phyloP scores from a whole-genome alignment of 2,113 vertebrate species.

The Cyprinodon brontotheroides region DNA sequence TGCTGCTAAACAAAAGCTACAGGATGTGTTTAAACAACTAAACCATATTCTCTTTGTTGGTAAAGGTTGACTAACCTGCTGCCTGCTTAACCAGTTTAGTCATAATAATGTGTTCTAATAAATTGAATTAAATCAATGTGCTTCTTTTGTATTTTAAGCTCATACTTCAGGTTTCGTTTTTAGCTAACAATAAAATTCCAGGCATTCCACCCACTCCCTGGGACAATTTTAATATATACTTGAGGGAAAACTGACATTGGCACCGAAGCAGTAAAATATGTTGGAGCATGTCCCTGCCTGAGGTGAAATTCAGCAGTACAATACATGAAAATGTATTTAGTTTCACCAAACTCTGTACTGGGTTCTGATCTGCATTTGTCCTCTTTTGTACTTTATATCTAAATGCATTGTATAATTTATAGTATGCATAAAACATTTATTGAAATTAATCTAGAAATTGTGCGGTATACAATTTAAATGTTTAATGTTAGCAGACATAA shows the following conservation, averaged over 20 bases:
- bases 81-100: neutral
- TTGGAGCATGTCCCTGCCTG: slow-evolving; percentile 12
- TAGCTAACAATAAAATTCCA: slow-evolving; percentile 6
- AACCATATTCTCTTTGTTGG: neutral
- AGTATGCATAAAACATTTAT: neutral
- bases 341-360: neutral
- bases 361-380: neutral
- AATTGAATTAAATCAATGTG: neutral
- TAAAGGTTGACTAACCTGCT: neutral
- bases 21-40: neutral
- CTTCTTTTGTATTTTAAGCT: neutral
- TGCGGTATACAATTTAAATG: neutral
- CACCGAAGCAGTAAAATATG: slow-evolving; percentile 35
- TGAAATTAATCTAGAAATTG: neutral
- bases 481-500: slow-evolving; percentile 5
- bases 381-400: neutral
- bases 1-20: neutral
- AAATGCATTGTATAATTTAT: neutral
- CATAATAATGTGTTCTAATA: neutral
- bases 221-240: slow-evolving; percentile 5
- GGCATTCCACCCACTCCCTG: neutral
- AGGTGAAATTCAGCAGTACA: slow-evolving; percentile 3
- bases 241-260: slow-evolving; percentile 4
- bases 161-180: neutral
- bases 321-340: slow-evolving; percentile 3